phyloP scores from a whole-genome alignment of 1,140 invertebrate species.

The Acromyrmex heyeri region DNA sequence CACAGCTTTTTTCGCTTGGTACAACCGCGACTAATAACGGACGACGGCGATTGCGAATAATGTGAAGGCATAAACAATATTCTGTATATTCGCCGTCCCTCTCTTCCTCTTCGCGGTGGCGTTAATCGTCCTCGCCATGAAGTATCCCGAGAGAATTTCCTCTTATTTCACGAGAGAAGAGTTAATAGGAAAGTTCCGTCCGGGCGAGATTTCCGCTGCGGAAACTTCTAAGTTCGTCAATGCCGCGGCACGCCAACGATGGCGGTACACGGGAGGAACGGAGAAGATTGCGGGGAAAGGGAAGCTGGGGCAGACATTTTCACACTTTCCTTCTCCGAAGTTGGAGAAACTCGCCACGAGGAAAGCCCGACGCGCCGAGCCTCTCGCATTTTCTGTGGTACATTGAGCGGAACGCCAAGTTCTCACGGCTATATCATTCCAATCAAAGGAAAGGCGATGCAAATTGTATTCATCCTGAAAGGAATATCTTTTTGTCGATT shows the following conservation, averaged over 20 bases:
- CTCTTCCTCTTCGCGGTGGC: background rate
- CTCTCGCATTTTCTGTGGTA: constrained; percentile 51
- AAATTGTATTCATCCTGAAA: constrained; percentile 40
- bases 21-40: constrained; percentile 37
- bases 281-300: background rate
- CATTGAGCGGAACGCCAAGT: constrained; percentile 40
- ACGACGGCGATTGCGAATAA: constrained; percentile 26
- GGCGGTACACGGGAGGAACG: no score
- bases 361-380: constrained; percentile 34
- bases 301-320: constrained; percentile 24
- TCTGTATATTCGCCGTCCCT: no score
- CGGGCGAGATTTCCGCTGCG: constrained; percentile 32
- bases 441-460: constrained; percentile 41
- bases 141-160: constrained; percentile 2
- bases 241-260: constrained; percentile 9
- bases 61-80: constrained; percentile 5
- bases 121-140: constrained; percentile 18
- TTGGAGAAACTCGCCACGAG: constrained; percentile 50
- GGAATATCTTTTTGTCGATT: constrained; percentile 3
- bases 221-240: constrained; percentile 54
- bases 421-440: constrained; percentile 42
- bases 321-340: constrained; percentile 55
- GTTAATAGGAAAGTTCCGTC: constrained; percentile 46
- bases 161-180: constrained; percentile 32
- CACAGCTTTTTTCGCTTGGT: background rate